Evolutionary conservation across 92 coral and sea anemone genomes (phyloP).

Genomic region (Parazoanthus swiftii): DNA sequence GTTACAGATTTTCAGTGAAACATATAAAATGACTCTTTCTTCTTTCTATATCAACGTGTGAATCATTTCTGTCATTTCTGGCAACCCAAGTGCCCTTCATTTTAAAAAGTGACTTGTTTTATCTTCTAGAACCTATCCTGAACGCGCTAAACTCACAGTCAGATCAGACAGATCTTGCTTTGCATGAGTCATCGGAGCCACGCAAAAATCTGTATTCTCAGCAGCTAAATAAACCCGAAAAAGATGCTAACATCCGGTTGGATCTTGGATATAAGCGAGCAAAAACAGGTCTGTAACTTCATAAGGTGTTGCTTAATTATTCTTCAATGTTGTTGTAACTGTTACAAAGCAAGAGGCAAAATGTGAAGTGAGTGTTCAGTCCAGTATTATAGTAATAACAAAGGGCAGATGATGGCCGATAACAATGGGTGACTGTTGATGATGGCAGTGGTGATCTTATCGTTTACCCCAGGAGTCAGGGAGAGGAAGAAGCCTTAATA

Average conservation of each 20-base stretch:
- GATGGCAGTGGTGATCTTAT: no score
- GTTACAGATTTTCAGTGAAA: no score
- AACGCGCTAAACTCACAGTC: constrained; percentile 29
- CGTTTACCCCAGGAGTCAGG: no score
- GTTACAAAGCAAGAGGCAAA: background rate
- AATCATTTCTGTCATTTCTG: background rate
- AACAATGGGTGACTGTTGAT: no score
- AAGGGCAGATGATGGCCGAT: background rate
- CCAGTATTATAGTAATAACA: no score
- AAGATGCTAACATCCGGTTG: constrained; percentile 14
- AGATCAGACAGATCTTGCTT: constrained; percentile 25
- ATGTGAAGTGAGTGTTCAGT: background rate
- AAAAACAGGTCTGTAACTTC: constrained; percentile 28
- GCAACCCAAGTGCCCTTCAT: background rate
- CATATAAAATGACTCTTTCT: no score
- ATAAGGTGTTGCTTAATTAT: background rate
- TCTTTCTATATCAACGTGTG: background rate
- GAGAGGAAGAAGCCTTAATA: no score
- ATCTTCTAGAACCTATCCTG: constrained; percentile 18
- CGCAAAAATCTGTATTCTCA: constrained; percentile 4
- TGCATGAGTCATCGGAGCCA: background rate
- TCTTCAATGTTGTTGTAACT: background rate
- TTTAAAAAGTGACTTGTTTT: background rate
- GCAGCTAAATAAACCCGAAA: background rate
- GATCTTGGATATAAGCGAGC: constrained; percentile 39